Percentiles rank a stretch among this genome's conserved stretches.
Evolutionary conservation across 1,140 invertebrate genomes (phyloP).

Genomic region (Pectinophora gossypiella): DNA sequence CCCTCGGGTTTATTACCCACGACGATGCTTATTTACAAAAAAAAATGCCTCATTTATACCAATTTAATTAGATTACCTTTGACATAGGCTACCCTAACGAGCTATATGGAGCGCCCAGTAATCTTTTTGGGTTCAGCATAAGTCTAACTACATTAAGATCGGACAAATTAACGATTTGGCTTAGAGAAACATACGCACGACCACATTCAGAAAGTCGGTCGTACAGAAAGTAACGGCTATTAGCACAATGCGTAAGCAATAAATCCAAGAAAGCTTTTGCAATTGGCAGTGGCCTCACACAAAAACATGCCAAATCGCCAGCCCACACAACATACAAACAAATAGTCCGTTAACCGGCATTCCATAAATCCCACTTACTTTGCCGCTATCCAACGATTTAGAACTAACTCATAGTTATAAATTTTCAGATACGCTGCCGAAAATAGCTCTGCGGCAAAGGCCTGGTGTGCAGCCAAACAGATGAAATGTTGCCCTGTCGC

Average conservation of each 20-base stretch:
- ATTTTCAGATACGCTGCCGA: slow-evolving; percentile 59
- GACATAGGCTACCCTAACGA: no score
- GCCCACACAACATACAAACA: slow-evolving; percentile 25
- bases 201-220: no score
- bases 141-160: no score
- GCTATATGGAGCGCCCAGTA: no score
- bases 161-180: no score
- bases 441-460: slow-evolving; percentile 61
- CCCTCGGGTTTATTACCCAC: neutral
- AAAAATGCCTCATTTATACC: no score
- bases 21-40: no score
- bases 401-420: slow-evolving; percentile 65
- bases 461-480: slow-evolving; percentile 64
- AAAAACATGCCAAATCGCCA: slow-evolving; percentile 22
- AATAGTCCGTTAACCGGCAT: slow-evolving; percentile 45
- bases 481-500: slow-evolving; percentile 63
- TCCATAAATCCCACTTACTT: slow-evolving; percentile 61
- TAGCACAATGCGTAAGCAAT: neutral
- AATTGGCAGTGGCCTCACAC: slow-evolving; percentile 20
- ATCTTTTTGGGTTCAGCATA: no score
- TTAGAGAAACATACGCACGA: no score
- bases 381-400: slow-evolving; percentile 58
- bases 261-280: slow-evolving; percentile 9
- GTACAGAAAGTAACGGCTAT: no score
- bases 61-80: no score